Conservation (phyloP, 2,113 vertebrate genomes). For the Lucifuga dentata region DNA sequence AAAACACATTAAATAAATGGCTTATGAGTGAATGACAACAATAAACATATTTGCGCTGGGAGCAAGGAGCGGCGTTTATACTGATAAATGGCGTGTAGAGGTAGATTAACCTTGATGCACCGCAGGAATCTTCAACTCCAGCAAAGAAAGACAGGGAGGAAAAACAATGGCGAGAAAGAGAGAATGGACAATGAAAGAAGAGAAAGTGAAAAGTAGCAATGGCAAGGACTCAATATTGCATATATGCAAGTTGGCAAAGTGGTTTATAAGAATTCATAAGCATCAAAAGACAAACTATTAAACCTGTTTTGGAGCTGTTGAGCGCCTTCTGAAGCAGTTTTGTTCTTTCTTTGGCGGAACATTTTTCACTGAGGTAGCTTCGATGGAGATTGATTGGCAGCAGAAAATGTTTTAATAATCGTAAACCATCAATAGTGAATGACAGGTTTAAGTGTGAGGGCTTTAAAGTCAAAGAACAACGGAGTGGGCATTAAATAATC, state of each 20-base stretch:
- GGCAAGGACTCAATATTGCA: too few species aligned
- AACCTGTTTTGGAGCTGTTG: too few species aligned
- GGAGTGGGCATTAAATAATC: conserved; percentile 48
- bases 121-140: conserved; percentile 18
- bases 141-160: background rate
- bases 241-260: too few species aligned
- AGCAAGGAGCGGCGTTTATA: conserved; percentile 72
- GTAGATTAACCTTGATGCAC: conserved; percentile 36
- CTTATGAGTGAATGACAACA: conserved; percentile 74
- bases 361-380: background rate
- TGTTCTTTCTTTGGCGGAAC: background rate
- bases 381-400: background rate
- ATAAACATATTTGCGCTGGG: conserved; percentile 73
- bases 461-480: conserved; percentile 39
- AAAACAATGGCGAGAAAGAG: too few species aligned
- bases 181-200: conserved; percentile 14
- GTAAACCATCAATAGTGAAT: conserved; percentile 14
- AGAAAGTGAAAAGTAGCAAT: background rate
- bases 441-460: conserved; percentile 41
- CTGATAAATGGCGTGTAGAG: conserved; percentile 71
- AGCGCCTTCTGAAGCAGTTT: too few species aligned
- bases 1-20: conserved; percentile 76
- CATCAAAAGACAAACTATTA: too few species aligned
- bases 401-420: conserved; percentile 25
- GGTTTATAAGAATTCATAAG: too few species aligned